Percentiles rank a stretch among this genome's conserved stretches.
Conservation (phyloP, 2,888 invertebrate species). For the Capitulum mitella region DNA sequence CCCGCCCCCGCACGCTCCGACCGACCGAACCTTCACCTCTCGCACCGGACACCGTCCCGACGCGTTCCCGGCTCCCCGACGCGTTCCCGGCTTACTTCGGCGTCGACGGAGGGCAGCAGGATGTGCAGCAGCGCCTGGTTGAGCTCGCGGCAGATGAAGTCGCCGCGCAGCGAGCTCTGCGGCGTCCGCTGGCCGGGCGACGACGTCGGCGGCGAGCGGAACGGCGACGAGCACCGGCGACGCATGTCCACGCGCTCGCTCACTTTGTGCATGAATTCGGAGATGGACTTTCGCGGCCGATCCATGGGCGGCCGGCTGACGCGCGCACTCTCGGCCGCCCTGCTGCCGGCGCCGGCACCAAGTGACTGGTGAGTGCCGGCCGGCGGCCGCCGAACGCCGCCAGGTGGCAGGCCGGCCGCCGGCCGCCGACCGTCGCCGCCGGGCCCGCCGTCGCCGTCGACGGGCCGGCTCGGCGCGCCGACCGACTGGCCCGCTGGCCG, state of each 20-base stretch:
- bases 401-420: neutral
- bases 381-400: no score
- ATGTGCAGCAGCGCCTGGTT: slow-evolving; percentile 21
- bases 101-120: slow-evolving; percentile 13
- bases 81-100: neutral
- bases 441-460: neutral
- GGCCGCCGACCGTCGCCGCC: neutral
- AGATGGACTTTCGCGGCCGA: slow-evolving; percentile 4
- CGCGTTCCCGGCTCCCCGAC: no score
- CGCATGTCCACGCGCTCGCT: slow-evolving; percentile 15
- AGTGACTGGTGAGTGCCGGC: neutral
- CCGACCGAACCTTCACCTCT: no score
- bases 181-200: neutral
- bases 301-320: neutral
- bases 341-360: neutral
- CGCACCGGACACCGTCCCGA: no score
- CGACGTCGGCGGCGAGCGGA: neutral
- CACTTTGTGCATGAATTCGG: slow-evolving; percentile 11
- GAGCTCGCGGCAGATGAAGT: slow-evolving; percentile 17
- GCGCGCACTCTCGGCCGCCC: neutral
- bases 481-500: neutral
- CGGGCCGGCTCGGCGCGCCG: neutral
- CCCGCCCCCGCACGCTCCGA: no score
- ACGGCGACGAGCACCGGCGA: neutral
- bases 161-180: neutral